Evolutionary conservation across 1,140 invertebrate species (phyloP).

Genomic region (Neuroterus valhalla): DNA sequence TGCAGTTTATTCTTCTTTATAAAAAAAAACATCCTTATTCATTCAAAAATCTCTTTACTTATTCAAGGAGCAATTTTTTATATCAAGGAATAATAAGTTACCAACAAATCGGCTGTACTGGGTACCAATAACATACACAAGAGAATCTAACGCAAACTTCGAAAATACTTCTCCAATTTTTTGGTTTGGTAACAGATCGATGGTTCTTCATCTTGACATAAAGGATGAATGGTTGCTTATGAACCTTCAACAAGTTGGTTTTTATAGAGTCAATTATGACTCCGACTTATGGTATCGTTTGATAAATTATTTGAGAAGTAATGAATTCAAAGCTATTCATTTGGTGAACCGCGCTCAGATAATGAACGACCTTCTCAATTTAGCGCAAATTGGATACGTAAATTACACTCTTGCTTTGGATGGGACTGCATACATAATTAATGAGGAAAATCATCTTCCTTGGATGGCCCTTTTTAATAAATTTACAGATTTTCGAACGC

Average conservation of each 20-base stretch:
- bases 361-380: constrained; percentile 79
- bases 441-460: constrained; percentile 76
- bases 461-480: constrained; percentile 72
- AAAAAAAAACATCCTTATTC: too few species aligned
- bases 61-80: constrained; percentile 74
- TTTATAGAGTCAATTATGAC: constrained; percentile 82
- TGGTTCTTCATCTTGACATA: constrained; percentile 52
- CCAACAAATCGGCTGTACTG: constrained; percentile 72
- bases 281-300: constrained; percentile 73
- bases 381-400: constrained; percentile 78
- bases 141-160: constrained; percentile 74
- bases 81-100: constrained; percentile 51
- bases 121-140: constrained; percentile 80
- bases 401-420: constrained; percentile 81
- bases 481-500: constrained; percentile 68
- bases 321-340: constrained; percentile 72
- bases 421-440: constrained; percentile 73
- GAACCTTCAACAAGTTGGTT: constrained; percentile 82
- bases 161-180: constrained; percentile 72
- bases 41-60: neutral
- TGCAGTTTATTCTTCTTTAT: too few species aligned
- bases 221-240: constrained; percentile 80
- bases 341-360: constrained; percentile 79
- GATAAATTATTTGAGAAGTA: constrained; percentile 70
- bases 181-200: constrained; percentile 64